Evolutionary conservation across 2,888 invertebrate species (phyloP).

Genomic region (Dryobota labecula): DNA sequence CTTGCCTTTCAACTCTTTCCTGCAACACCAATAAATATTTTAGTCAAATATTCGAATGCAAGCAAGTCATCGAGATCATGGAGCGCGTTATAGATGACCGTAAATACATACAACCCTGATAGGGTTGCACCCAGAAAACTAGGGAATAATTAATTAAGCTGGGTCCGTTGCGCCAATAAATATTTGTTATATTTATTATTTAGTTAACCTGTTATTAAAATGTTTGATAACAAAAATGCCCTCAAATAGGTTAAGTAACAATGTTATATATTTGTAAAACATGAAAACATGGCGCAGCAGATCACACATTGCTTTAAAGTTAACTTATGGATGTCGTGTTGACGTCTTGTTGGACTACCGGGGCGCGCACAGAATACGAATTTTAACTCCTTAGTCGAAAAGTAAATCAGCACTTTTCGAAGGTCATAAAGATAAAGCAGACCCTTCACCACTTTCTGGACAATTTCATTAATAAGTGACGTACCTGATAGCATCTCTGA

Average conservation of each 20-base stretch:
- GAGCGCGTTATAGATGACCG: not conserved
- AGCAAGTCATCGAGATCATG: not conserved
- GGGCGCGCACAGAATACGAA: not conserved
- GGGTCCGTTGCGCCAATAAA: too few species aligned
- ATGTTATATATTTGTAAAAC: too few species aligned
- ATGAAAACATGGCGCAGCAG: too few species aligned
- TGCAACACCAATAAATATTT: conserved; percentile 67
- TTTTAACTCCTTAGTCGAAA: not conserved
- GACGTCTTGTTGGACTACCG: not conserved
- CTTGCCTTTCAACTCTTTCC: conserved; percentile 88
- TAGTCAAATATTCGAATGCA: conserved; percentile 3
- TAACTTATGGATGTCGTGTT: not conserved
- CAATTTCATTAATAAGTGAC: not conserved
- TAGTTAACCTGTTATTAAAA: too few species aligned
- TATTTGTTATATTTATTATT: too few species aligned
- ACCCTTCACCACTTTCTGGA: not conserved
- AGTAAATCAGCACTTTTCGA: not conserved
- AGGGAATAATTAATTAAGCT: not conserved
- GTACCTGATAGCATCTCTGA: conserved; percentile 92
- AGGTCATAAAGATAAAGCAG: not conserved
- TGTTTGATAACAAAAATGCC: too few species aligned
- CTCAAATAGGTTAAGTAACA: too few species aligned
- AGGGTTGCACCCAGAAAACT: not conserved
- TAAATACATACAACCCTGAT: not conserved
- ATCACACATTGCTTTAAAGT: too few species aligned